Percentiles rank a stretch among this genome's conserved stretches.
phyloP scores from a whole-genome alignment of 2,113 vertebrate species.

The Falco punctatus region DNA sequence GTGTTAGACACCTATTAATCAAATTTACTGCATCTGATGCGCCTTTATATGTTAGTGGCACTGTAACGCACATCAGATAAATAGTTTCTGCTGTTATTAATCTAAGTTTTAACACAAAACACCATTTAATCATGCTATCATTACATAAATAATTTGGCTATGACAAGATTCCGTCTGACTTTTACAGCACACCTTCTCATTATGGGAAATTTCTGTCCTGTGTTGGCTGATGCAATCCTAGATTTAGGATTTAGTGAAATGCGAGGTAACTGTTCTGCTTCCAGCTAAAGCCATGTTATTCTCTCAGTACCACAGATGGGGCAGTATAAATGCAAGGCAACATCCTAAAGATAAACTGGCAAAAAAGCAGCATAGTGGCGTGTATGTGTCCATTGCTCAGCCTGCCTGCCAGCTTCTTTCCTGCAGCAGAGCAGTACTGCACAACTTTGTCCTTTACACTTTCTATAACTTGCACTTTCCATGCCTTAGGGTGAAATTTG shows the following conservation, averaged over 20 bases:
- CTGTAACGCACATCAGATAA: constrained; percentile 55
- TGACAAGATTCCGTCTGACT: background rate
- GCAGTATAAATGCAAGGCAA: background rate
- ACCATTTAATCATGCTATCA: constrained; percentile 43
- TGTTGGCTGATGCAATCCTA: background rate
- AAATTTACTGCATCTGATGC: constrained; percentile 33
- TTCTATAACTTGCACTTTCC: background rate
- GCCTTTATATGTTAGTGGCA: constrained; percentile 50
- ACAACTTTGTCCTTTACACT: background rate
- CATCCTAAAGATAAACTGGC: background rate
- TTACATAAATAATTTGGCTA: background rate
- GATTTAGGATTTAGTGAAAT: background rate
- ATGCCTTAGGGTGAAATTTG: background rate
- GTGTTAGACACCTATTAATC: constrained; percentile 48
- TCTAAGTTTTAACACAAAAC: background rate
- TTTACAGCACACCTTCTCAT: background rate
- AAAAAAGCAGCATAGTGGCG: background rate
- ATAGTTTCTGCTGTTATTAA: constrained; percentile 55
- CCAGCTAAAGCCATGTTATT: background rate
- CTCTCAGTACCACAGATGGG: background rate
- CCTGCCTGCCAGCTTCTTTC: background rate
- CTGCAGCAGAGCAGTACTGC: background rate
- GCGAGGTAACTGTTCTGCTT: background rate
- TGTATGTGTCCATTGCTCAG: background rate
- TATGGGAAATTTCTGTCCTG: background rate